Evolutionary conservation across 1,140 invertebrate species (phyloP).

Genomic region (Venustaconcha ellipsiformis): DNA sequence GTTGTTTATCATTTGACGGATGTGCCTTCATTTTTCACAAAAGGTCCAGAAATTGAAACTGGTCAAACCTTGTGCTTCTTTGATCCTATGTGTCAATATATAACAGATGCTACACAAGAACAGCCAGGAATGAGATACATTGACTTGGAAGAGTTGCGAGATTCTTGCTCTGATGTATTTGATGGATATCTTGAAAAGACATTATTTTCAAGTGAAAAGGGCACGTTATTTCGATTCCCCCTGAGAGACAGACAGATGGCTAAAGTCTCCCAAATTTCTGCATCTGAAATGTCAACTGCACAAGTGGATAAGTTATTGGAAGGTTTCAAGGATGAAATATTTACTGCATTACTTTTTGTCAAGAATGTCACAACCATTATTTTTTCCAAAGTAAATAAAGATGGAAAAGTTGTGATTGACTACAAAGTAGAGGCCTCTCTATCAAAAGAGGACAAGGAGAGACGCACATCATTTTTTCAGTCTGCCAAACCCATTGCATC

Average conservation of each 20-base stretch:
- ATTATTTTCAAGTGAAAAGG: background rate
- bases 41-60: conserved; percentile 26
- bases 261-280: no score
- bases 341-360: conserved; percentile 54
- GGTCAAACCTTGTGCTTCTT: conserved; percentile 45
- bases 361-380: conserved; percentile 48
- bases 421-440: conserved; percentile 27
- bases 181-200: conserved; percentile 26
- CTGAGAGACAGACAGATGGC: conserved; percentile 16
- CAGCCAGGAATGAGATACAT: conserved; percentile 41
- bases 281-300: background rate
- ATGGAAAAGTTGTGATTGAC: conserved; percentile 24
- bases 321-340: conserved; percentile 48
- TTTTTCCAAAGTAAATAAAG: conserved; percentile 35
- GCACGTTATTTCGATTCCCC: conserved; percentile 37
- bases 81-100: conserved; percentile 51
- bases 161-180: conserved; percentile 39
- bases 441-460: background rate
- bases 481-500: no score
- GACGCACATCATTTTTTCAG: background rate
- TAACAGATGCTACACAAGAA: conserved; percentile 26
- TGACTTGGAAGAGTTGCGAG: conserved; percentile 18
- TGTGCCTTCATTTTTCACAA: conserved; percentile 50
- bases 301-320: conserved; percentile 36
- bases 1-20: conserved; percentile 59